phyloP scores from a whole-genome alignment of 1,140 invertebrate genomes.

The Drosophila sechellia region DNA sequence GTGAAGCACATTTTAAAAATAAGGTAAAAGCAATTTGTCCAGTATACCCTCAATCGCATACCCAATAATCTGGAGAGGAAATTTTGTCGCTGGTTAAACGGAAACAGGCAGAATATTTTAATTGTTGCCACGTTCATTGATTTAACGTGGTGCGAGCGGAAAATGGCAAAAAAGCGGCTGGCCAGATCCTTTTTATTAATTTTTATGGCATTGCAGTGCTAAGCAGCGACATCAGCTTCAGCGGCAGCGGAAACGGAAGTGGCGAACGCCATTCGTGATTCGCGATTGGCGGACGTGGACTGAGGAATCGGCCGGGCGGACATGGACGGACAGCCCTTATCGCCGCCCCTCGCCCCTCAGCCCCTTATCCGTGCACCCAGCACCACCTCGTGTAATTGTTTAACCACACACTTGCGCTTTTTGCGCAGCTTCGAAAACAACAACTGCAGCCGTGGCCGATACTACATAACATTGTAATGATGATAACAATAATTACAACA shows the following conservation, averaged over 20 bases:
- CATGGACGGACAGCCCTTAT: constrained; percentile 22
- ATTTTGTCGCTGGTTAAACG: constrained; percentile 46
- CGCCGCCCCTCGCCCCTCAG: constrained; percentile 2
- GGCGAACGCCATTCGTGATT: constrained; percentile 73
- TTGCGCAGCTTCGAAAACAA: constrained; percentile 27
- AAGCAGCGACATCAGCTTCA: constrained; percentile 52
- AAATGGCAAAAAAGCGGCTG: constrained; percentile 16
- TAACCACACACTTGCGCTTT: constrained; percentile 73
- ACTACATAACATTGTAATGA: constrained; percentile 67
- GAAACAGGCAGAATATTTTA: constrained; percentile 77
- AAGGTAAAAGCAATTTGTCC: not conserved
- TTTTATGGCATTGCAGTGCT: constrained; percentile 51
- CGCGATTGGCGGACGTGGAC: constrained; percentile 15
- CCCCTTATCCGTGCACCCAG: too few relatives aligned
- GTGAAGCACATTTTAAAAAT: not conserved
- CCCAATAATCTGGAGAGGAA: constrained; percentile 3
- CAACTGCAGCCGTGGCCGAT: constrained; percentile 39
- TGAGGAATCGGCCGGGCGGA: constrained; percentile 10
- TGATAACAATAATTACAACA: constrained; percentile 65
- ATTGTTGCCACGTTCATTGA: constrained; percentile 76
- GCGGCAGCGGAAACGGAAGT: constrained; percentile 68
- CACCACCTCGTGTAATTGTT: constrained; percentile 56
- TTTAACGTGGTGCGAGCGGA: constrained; percentile 46
- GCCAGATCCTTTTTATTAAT: constrained; percentile 43
- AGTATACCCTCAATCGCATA: constrained; percentile 2